Evolutionary conservation across 2,797 vertebrate species (phyloP), one percentile per base, ranked within the genome.

Genomic region (Oceanodroma leucorhoa): DNA sequence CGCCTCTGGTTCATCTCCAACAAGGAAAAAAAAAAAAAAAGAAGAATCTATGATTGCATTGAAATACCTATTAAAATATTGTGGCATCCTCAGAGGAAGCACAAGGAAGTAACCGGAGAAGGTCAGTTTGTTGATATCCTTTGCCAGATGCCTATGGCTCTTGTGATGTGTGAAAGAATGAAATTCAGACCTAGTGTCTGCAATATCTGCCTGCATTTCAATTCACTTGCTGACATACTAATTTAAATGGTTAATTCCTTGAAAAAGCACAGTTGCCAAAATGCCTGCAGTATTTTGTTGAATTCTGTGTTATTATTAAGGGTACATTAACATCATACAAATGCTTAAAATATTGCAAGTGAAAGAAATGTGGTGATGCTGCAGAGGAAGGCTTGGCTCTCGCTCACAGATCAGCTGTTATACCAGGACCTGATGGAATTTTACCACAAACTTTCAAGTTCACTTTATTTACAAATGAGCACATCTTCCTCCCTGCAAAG

Each of bases 1-100:
- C 91, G 85, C 58, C 45, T 89, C 51, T 93, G 34, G 66, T 93
- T 96, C 65, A 77, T 61, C 29, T 94, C 80, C 83, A 93, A 66
- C 12, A 88, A 38, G 6, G 0, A 0, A 11, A 9, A 18, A 57
- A 38, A 6, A 7, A 43, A 43, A 43, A 17, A 11, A 40, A 27
- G 1, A 67, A 34, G 9, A 43, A 45, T 65, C 50, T 83, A 21
- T 54, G 29, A 69, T 65, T 89, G 43, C 29, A 82, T 13, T 81
- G 75, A 77, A 93, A 75, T 67, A 51, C 17, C 29, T 76, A 53
- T 69, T 86, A 87, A 88, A 77, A 94, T 10, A 61, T 16, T 62
- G n/a, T 41, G 76, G 14, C 45, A 58, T 85, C 40, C 48, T 67
- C 60, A 79, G 61, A 85, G 48, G 76, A 89, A 67, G 46, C 32